These are phyloP conservation scores for Hippolais icterina DNA, from an alignment of 2,113 vertebrate genomes.

Conservation along the genomic window DNA sequence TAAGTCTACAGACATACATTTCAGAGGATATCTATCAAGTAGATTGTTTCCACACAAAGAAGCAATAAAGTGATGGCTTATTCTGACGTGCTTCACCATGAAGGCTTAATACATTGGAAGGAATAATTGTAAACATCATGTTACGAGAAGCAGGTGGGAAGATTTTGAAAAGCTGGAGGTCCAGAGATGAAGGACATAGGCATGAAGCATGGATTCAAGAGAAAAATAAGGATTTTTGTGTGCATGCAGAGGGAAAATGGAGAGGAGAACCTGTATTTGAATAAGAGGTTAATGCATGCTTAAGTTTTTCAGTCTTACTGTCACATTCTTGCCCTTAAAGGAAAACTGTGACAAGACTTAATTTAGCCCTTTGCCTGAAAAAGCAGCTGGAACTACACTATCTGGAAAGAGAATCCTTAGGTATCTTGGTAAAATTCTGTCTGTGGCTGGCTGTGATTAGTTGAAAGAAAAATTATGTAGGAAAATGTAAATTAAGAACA, in stretches of 20 bases:
- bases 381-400: background rate
- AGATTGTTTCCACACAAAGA: slow-evolving; percentile 62
- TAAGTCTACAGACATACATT: slow-evolving; percentile 71
- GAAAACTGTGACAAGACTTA: background rate
- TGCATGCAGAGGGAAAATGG: background rate
- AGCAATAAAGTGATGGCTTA: slow-evolving; percentile 30
- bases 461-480: background rate
- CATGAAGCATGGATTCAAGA: background rate
- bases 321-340: background rate
- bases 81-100: background rate
- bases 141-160: background rate
- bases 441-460: background rate
- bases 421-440: background rate
- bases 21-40: slow-evolving; percentile 66
- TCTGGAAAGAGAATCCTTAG: background rate
- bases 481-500: background rate
- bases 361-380: background rate
- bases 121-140: background rate
- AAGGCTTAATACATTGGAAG: background rate
- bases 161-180: background rate
- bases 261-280: background rate
- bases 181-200: background rate
- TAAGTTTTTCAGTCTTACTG: background rate
- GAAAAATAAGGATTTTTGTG: background rate
- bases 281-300: background rate